These are phyloP conservation scores for Baryphthengus martii DNA, from an alignment of 2,113 vertebrate genomes.

Conservation along the genomic window DNA sequence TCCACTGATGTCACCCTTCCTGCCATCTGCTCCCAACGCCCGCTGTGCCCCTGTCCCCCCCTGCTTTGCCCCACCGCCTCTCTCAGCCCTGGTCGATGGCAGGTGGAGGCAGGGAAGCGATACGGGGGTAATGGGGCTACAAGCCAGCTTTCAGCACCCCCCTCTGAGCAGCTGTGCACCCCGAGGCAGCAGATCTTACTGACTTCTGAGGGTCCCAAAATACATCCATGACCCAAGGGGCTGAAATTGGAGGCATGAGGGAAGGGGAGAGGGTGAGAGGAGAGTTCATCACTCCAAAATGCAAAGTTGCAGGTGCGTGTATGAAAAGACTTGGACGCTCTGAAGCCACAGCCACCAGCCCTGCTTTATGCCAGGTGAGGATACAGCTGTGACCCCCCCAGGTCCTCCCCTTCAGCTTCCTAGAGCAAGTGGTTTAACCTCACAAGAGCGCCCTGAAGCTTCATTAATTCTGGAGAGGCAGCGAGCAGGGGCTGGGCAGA, in stretches of 20 bases:
- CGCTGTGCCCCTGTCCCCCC: not conserved
- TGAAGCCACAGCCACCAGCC: fast-evolving
- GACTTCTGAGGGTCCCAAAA: not conserved
- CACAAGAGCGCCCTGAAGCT: not conserved
- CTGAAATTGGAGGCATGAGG: not conserved
- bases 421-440: not conserved
- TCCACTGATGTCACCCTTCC: slow-evolving; percentile 71
- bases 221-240: not conserved
- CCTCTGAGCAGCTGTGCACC: not conserved
- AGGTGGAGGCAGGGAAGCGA: not conserved
- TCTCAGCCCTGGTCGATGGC: not conserved
- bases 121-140: not conserved
- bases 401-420: fast-evolving
- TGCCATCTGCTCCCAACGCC: slow-evolving; percentile 66
- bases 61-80: not conserved
- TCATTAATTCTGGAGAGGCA: not conserved
- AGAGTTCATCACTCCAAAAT: not conserved
- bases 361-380: not conserved
- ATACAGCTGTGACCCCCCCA: not conserved
- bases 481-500: not conserved
- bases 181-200: not conserved
- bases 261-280: not conserved
- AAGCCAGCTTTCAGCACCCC: not conserved
- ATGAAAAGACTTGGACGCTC: not conserved
- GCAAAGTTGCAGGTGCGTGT: fast-evolving